phyloP scores from a whole-genome alignment of 2,113 vertebrate species.

The Syngnathoides biaculeatus region DNA sequence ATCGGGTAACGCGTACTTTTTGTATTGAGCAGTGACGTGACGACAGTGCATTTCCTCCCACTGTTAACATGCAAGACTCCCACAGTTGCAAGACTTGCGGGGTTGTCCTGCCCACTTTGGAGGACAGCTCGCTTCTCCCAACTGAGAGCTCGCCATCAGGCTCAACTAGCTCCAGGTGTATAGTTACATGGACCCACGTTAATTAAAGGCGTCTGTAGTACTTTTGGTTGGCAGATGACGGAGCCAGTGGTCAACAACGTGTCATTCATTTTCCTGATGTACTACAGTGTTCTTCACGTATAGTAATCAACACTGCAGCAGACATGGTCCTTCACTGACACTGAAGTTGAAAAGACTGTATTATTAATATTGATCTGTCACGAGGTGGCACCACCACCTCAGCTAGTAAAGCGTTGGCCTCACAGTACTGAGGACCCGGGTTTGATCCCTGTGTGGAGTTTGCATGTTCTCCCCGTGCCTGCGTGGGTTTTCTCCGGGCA shows the following conservation, averaged over 20 bases:
- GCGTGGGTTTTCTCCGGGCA: no score
- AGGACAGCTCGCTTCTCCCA: slow-evolving; percentile 21
- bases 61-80: slow-evolving; percentile 5
- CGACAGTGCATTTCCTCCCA: slow-evolving; percentile 16
- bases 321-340: background rate
- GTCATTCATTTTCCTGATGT: background rate
- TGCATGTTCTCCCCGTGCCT: no score
- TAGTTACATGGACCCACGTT: slow-evolving; percentile 23
- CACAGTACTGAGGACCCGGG: no score
- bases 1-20: slow-evolving; percentile 14
- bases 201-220: slow-evolving; percentile 47
- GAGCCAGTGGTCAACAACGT: slow-evolving; percentile 46
- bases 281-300: background rate
- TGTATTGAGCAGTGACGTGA: slow-evolving; percentile 30
- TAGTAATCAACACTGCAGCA: background rate
- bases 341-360: background rate
- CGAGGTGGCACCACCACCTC: no score
- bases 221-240: slow-evolving; percentile 39
- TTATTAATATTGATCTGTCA: background rate
- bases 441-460: no score
- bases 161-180: slow-evolving; percentile 56
- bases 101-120: slow-evolving; percentile 10
- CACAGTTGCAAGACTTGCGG: background rate
- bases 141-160: slow-evolving; percentile 34
- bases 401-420: no score